Percentiles rank a stretch among this genome's conserved stretches.
Evolutionary conservation across 1,140 invertebrate species (phyloP).

Genomic region (Rhagoletis zephyria): DNA sequence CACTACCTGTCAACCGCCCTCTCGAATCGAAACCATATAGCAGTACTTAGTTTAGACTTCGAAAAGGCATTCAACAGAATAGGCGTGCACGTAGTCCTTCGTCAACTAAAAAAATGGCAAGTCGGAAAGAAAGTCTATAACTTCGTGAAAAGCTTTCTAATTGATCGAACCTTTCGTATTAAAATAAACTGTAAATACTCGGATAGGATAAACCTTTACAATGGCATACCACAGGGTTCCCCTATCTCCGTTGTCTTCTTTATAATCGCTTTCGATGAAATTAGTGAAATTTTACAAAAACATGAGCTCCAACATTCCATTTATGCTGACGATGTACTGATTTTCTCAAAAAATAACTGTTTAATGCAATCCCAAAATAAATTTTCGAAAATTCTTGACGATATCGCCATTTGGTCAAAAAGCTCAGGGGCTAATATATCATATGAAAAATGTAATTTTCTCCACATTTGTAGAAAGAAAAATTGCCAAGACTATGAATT

Average conservation of each 20-base stretch:
- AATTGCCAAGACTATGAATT: background rate
- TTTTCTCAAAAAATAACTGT: background rate
- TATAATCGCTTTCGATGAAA: background rate
- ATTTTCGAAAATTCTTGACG: background rate
- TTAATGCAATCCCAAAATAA: background rate
- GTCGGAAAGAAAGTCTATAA: background rate
- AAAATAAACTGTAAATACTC: background rate
- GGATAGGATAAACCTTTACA: background rate
- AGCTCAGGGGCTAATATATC: background rate
- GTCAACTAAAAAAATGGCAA: background rate
- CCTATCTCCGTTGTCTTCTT: background rate
- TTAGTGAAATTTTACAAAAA: no score
- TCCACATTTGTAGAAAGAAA: conserved; percentile 1
- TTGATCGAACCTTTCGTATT: background rate
- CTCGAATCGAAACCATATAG: no score
- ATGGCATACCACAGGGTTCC: background rate
- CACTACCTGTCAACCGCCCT: no score
- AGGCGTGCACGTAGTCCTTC: background rate
- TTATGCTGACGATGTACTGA: background rate
- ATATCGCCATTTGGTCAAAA: background rate
- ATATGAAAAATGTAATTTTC: background rate
- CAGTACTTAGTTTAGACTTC: no score
- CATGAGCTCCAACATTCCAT: no score
- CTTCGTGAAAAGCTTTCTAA: background rate
- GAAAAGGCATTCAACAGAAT: background rate